Evolutionary conservation across 1,140 invertebrate genomes (phyloP), one percentile per base, ranked within the genome.

Genomic region (Papilio dardanus): DNA sequence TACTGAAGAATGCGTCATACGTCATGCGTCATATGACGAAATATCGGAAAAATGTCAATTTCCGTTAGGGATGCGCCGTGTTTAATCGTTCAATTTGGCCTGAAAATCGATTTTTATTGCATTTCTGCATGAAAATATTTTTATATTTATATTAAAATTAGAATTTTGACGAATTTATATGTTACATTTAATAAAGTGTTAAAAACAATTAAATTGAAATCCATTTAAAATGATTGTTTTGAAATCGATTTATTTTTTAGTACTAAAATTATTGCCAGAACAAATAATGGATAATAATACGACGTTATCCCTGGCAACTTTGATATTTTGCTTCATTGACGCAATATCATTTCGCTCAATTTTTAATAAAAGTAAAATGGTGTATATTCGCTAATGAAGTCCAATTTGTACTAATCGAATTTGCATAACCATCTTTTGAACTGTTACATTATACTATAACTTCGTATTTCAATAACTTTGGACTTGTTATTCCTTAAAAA

Each of bases 1-100:
- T 71, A 73, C 40, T 33, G 77, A 76, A 77, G 58, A 76, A 84
- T 87, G 84, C 86, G 87, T 87, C 86, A 90, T 90, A 82, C 88
- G 86, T 87, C 86, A 90, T 90, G 81, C 88, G 86, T 87, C 86
- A 90, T 88, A 83, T 86, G 87, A 88, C 87, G 88, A 89, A 83
- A 76, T 77, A 68, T 37, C 19, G 67, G 35, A 21, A 68, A 68
- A 37, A 37, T 40, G 67, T 68, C 67, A 42, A 10, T 19, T 28
- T 30, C 7, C 16, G 1, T 5, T 28, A 62, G 54, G 54, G 54
- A 62, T 62, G 54, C 12, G 42, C 16, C 16, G 7, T 12, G 31
- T 69, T 30, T 14, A 28, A n/a, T 16, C 42, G 14, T 69, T 76
- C 2, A 7, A 65, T 62, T 37, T 24, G n/a, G 4, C 42, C 33